Evolutionary conservation across 2,888 invertebrate species (phyloP).

Genomic region (Deilephila elpenor): DNA sequence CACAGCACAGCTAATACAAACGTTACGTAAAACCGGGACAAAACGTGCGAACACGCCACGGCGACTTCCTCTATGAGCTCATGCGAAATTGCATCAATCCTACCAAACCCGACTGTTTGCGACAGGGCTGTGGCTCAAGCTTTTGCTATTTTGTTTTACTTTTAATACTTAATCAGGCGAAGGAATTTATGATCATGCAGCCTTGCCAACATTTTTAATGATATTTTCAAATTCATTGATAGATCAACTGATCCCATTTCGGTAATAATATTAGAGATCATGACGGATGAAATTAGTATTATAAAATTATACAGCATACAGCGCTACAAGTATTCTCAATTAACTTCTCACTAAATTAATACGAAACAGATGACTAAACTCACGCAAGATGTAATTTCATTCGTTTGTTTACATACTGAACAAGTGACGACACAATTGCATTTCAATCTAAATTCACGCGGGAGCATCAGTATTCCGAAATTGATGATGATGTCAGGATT

Average conservation of each 20-base stretch:
- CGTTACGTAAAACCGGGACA: conserved; percentile 22
- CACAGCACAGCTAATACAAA: conserved; percentile 31
- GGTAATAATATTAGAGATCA: too few species aligned
- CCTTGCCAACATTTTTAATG: neutral
- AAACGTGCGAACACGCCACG: conserved; percentile 25
- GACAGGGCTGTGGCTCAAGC: conserved; percentile 3
- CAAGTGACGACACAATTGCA: neutral
- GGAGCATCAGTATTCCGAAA: neutral
- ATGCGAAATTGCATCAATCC: conserved; percentile 58
- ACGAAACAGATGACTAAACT: neutral
- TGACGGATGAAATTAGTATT: too few species aligned
- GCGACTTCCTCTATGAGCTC: conserved; percentile 68
- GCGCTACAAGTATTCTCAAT: too few species aligned
- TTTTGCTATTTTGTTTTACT: neutral
- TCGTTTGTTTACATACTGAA: neutral
- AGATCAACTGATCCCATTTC: neutral
- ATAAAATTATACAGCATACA: too few species aligned
- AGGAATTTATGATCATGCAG: neutral
- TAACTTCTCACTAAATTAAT: neutral
- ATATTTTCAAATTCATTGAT: neutral
- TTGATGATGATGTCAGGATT: neutral
- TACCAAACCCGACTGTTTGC: conserved; percentile 51
- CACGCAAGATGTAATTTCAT: neutral
- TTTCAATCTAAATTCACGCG: neutral
- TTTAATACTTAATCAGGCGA: neutral